Evolutionary conservation across 2,797 vertebrate genomes (phyloP).

Genomic region (Sarcoramphus papa): DNA sequence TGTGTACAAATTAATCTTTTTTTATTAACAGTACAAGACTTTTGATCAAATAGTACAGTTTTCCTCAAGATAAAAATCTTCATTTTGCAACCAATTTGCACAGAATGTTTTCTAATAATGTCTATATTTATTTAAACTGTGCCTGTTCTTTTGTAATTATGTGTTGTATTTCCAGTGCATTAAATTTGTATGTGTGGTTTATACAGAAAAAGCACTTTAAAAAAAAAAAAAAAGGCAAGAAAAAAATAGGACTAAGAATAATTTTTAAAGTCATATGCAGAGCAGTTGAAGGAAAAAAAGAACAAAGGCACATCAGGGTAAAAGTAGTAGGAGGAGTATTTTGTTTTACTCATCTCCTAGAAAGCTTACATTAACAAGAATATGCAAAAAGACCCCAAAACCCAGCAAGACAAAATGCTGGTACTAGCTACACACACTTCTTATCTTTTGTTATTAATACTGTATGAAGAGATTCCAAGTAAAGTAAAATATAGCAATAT

Average conservation of each 20-base stretch:
- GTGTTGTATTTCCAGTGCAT: slow-evolving; percentile 47
- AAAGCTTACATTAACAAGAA: background rate
- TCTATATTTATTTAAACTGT: slow-evolving; percentile 25
- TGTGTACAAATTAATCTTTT: background rate
- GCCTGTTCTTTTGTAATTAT: slow-evolving; percentile 28
- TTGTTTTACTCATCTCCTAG: slow-evolving; percentile 12
- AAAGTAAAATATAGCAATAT: background rate
- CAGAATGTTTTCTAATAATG: slow-evolving; percentile 41
- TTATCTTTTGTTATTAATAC: background rate
- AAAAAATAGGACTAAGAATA: background rate
- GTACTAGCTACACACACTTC: background rate
- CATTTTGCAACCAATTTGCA: slow-evolving; percentile 42
- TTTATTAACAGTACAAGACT: background rate
- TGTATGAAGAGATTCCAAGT: slow-evolving; percentile 1
- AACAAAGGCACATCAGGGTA: slow-evolving; percentile 46
- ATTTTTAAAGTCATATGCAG: background rate
- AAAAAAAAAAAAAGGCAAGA: background rate
- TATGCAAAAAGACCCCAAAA: background rate
- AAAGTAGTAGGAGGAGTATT: slow-evolving; percentile 11
- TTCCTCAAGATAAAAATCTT: slow-evolving; percentile 48
- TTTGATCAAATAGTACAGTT: background rate
- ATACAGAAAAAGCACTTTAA: slow-evolving; percentile 2
- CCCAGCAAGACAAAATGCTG: background rate
- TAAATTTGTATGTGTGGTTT: slow-evolving; percentile 33
- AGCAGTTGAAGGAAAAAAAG: slow-evolving; percentile 20